These are phyloP conservation scores for Plestiodon gilberti DNA, from an alignment of 2,113 vertebrate genomes.

Conservation along the genomic window DNA sequence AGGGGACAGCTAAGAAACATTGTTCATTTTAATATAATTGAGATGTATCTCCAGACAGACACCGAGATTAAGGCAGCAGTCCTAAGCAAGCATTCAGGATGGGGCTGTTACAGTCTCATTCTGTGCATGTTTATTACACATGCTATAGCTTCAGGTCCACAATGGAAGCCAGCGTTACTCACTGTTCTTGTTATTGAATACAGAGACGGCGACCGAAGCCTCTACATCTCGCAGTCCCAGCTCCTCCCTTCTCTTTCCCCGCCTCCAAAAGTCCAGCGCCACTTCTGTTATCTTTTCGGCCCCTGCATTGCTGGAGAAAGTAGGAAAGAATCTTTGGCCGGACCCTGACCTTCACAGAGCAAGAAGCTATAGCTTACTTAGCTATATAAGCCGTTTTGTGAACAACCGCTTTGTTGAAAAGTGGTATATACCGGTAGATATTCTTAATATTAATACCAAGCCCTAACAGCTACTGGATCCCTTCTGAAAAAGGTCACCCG, in stretches of 20 bases:
- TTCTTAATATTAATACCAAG: no score
- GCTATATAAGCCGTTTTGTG: no score
- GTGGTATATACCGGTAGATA: no score
- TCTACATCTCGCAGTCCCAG: conserved; percentile 88
- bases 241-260: conserved; percentile 82
- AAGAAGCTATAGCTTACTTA: no score
- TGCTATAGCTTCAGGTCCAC: rapidly evolving
- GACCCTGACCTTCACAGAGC: background rate
- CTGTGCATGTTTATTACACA: background rate
- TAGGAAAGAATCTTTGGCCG: background rate
- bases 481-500: no score
- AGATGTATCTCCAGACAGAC: background rate
- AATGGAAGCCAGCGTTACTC: conserved; percentile 59
- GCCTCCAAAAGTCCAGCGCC: conserved; percentile 88
- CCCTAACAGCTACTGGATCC: no score
- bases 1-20: background rate
- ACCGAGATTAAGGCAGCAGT: background rate
- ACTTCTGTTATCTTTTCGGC: conserved; percentile 86
- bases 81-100: background rate
- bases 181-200: conserved; percentile 95
- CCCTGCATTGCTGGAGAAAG: conserved; percentile 85
- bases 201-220: conserved; percentile 76
- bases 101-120: background rate
- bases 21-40: background rate
- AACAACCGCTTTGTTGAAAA: no score